Conservation (phyloP, 2,113 vertebrate genomes). For the Crotalus horridus region DNA sequence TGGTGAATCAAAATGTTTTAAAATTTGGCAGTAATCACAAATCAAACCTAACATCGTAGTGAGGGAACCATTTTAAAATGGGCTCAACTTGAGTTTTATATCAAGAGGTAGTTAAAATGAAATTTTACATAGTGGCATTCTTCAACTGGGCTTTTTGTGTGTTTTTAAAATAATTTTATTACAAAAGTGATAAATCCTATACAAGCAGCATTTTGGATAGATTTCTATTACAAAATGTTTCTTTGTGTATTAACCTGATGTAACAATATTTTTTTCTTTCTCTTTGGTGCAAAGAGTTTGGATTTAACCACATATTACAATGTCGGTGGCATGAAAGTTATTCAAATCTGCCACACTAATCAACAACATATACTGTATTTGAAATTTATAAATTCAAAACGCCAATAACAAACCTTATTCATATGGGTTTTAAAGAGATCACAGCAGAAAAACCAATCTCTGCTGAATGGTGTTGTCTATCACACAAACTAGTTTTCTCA, state of each 20-base stretch:
- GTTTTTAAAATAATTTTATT: conserved; percentile 54
- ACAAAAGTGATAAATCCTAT: conserved; percentile 65
- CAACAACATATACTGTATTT: not conserved
- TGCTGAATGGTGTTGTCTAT: conserved; percentile 20
- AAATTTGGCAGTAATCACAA: conserved; percentile 67
- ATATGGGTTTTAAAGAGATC: not conserved
- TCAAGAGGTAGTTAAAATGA: conserved; percentile 77
- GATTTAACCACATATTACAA: conserved; percentile 30
- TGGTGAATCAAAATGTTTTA: conserved; percentile 54
- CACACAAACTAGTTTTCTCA: conserved; percentile 25
- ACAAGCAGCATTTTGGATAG: conserved; percentile 68
- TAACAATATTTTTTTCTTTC: conserved; percentile 44
- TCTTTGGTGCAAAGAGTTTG: conserved; percentile 38
- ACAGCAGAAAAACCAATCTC: conserved; percentile 10
- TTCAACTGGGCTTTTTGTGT: conserved; percentile 39
- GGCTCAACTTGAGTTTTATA: conserved; percentile 58
- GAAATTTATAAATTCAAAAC: not conserved
- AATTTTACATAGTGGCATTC: conserved; percentile 52
- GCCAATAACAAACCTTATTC: conserved; percentile 30
- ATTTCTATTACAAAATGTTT: conserved; percentile 56
- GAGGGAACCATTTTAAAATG: conserved; percentile 57
- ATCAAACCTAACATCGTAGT: conserved; percentile 42
- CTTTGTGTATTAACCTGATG: conserved; percentile 40
- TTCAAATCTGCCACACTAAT: conserved; percentile 38
- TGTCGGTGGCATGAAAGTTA: conserved; percentile 26